These are phyloP conservation scores for Gallinago nigripennis DNA, from an alignment of 2,797 vertebrate genomes.

Conservation along the genomic window DNA sequence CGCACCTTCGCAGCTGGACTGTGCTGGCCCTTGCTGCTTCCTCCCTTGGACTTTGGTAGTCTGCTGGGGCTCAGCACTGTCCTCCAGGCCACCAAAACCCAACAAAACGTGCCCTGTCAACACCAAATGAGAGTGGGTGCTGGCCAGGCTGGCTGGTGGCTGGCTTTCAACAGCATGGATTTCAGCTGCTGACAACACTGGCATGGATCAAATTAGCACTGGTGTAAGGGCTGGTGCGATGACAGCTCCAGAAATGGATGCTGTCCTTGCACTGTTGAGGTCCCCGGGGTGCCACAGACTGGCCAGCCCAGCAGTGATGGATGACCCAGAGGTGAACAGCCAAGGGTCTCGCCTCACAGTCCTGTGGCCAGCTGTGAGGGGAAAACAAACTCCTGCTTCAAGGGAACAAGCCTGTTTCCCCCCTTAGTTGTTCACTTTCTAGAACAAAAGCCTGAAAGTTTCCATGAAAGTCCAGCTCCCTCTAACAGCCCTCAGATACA, in stretches of 20 bases:
- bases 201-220: background rate
- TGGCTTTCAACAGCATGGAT: background rate
- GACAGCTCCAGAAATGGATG: fast-evolving
- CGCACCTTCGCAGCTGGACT: fast-evolving
- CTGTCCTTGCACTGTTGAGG: fast-evolving
- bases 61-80: background rate
- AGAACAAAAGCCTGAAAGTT: background rate
- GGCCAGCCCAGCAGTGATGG: background rate
- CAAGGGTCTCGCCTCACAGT: background rate
- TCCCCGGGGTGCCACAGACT: fast-evolving
- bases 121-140: background rate
- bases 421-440: fast-evolving
- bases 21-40: background rate
- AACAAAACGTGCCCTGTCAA: fast-evolving
- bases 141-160: background rate
- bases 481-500: background rate
- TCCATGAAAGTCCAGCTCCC: background rate
- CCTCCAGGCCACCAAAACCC: background rate
- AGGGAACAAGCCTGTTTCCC: background rate
- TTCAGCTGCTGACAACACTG: background rate
- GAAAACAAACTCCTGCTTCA: background rate
- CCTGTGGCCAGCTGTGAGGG: fast-evolving
- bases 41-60: background rate
- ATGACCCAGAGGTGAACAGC: background rate
- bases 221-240: fast-evolving